Evolutionary conservation across 2,888 invertebrate genomes (phyloP).

Genomic region (Tetranychus truncatus): DNA sequence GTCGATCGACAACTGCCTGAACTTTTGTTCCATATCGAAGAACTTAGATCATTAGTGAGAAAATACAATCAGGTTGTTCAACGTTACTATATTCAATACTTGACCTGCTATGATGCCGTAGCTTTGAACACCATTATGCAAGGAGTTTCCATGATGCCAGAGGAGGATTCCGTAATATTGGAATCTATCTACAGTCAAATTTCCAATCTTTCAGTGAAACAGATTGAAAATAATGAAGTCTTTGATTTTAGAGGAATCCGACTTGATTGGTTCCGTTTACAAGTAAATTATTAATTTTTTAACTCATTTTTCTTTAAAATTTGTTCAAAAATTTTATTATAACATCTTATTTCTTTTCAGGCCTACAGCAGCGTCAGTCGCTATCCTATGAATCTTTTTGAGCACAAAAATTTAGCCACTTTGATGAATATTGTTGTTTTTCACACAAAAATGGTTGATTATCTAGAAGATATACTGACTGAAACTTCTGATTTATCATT

Average conservation of each 20-base stretch:
- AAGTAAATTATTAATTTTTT: conserved; percentile 39
- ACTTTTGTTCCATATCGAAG: conserved; percentile 92
- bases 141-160: conserved; percentile 41
- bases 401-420: conserved; percentile 67
- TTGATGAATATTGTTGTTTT: conserved; percentile 88
- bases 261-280: conserved; percentile 84
- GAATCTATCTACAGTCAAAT: conserved; percentile 79
- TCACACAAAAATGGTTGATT: conserved; percentile 94
- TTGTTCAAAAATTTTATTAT: conserved; percentile 16
- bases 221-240: conserved; percentile 84
- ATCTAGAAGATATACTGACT: conserved; percentile 81
- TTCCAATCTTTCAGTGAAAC: conserved; percentile 64
- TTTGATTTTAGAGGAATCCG: conserved; percentile 89
- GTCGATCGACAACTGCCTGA: conserved; percentile 90
- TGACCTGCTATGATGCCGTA: conserved; percentile 86
- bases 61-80: conserved; percentile 95
- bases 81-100: conserved; percentile 88
- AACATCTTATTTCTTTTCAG: conserved; percentile 27
- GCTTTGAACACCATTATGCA: conserved; percentile 53
- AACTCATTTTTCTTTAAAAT: not conserved
- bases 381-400: conserved; percentile 52
- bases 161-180: conserved; percentile 83
- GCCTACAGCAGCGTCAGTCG: conserved; percentile 73
- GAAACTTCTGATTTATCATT: conserved; percentile 93
- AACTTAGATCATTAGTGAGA: conserved; percentile 67